Percentiles rank a stretch among this genome's conserved stretches.
phyloP scores from a whole-genome alignment of 2,113 vertebrate species.

The Acinonyx jubatus region DNA sequence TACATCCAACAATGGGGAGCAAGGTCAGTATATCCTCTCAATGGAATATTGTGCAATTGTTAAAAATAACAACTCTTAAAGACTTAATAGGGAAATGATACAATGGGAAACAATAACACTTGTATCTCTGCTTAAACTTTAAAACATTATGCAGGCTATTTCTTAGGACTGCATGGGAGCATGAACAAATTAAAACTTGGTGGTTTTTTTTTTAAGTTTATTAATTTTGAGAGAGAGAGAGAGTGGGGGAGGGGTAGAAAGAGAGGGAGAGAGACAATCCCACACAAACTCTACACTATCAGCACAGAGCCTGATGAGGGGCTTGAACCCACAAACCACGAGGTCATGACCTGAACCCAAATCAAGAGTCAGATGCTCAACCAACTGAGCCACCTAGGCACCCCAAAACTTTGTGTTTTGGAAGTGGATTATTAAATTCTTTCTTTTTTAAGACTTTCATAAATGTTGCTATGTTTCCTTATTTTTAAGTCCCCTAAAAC shows the following conservation, averaged over 20 bases:
- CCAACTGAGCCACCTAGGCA: too few species aligned
- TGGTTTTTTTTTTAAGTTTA: not conserved
- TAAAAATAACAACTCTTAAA: slow-evolving; percentile 3
- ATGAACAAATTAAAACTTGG: not conserved
- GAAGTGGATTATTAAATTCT: not conserved
- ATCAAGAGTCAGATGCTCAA: too few species aligned
- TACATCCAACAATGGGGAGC: not conserved
- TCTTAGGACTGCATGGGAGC: not conserved
- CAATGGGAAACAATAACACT: not conserved
- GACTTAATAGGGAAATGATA: not conserved
- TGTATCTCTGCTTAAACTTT: not conserved
- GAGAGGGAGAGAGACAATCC: too few species aligned
- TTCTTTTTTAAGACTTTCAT: not conserved
- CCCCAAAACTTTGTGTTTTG: not conserved
- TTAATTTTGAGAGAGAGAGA: too few species aligned
- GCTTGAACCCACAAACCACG: too few species aligned
- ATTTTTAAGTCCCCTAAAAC: not conserved
- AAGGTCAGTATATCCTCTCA: not conserved
- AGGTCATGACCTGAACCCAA: too few species aligned
- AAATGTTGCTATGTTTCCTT: not conserved
- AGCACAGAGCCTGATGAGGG: too few species aligned
- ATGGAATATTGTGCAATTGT: not conserved
- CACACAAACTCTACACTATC: too few species aligned
- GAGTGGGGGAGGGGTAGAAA: too few species aligned
- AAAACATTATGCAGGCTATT: not conserved